Conservation (phyloP, 2,797 vertebrate species). For the Hoplostethus atlanticus region DNA sequence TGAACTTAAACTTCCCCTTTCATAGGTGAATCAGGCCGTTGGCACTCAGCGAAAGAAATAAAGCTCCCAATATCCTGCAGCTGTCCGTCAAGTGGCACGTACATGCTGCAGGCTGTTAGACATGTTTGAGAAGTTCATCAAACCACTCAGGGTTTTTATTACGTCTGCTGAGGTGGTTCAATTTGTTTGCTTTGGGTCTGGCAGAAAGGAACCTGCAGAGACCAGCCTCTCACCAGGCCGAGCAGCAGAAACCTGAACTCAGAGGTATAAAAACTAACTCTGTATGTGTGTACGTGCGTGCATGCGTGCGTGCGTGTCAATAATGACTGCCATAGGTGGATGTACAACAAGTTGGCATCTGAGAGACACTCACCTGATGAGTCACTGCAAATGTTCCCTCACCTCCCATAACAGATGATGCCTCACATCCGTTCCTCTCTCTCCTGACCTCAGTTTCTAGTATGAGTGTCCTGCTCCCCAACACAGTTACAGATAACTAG, state of each 20-base stretch:
- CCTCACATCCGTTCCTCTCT: not conserved
- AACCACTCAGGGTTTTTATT: constrained; percentile 21
- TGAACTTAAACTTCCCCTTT: not conserved
- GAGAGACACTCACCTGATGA: constrained; percentile 2
- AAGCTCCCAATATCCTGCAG: not conserved
- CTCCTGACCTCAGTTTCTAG: not conserved
- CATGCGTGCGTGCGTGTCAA: not conserved
- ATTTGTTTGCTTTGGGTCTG: constrained; percentile 29
- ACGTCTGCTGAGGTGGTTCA: constrained; percentile 13
- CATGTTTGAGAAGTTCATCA: constrained; percentile 15
- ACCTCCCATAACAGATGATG: no score
- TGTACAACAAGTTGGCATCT: constrained; percentile 5
- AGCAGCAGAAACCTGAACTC: constrained; percentile 31
- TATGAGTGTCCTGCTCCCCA: not conserved
- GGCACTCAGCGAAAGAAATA: constrained; percentile 4
- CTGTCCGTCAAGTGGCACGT: not conserved
- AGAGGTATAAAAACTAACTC: constrained; percentile 40
- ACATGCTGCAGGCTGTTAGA: not conserved
- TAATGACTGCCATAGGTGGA: not conserved
- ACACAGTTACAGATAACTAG: not conserved
- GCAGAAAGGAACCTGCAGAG: constrained; percentile 16
- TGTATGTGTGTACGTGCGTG: not conserved
- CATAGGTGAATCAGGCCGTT: not conserved
- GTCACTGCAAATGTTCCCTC: no score
- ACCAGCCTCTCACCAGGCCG: not conserved